Evolutionary conservation across 2,797 vertebrate species (phyloP).

Genomic region (Scolopax bukidnonensis): DNA sequence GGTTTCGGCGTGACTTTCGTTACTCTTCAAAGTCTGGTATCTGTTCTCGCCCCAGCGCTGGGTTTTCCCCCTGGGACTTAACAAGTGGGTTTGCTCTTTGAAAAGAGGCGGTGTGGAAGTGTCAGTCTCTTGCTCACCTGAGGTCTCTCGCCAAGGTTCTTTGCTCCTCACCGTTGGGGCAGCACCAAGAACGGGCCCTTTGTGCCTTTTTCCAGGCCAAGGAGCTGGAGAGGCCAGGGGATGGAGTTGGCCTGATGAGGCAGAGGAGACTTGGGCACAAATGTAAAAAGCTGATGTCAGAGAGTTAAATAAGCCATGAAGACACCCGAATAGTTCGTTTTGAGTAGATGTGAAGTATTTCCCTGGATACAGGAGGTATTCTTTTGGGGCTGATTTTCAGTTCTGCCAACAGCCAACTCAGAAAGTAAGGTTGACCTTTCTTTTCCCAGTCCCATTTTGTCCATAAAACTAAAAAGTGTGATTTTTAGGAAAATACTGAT

Average conservation of each 20-base stretch:
- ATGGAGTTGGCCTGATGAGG: neutral
- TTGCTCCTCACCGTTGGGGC: neutral
- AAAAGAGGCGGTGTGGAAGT: neutral
- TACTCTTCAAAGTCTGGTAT: slow-evolving; percentile 24
- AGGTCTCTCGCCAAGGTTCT: neutral
- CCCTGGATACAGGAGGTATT: neutral
- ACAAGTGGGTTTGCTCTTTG: slow-evolving; percentile 38
- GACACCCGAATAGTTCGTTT: neutral
- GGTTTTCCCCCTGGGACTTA: slow-evolving; percentile 5
- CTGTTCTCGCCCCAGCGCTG: neutral
- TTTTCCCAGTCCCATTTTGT: neutral
- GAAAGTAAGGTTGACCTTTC: neutral
- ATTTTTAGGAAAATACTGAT: neutral
- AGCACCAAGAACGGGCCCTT: neutral
- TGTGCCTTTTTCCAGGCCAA: fast-evolving
- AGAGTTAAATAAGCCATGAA: neutral
- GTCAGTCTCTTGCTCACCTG: neutral
- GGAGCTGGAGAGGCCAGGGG: fast-evolving
- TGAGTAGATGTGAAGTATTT: neutral
- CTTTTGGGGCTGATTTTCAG: neutral
- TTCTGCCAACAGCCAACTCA: neutral
- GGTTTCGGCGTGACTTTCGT: neutral
- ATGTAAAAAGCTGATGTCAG: neutral
- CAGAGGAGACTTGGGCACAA: neutral
- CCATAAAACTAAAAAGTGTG: neutral